These are phyloP conservation scores for Molothrus aeneus DNA, from an alignment of 2,797 vertebrate genomes.

Conservation along the genomic window DNA sequence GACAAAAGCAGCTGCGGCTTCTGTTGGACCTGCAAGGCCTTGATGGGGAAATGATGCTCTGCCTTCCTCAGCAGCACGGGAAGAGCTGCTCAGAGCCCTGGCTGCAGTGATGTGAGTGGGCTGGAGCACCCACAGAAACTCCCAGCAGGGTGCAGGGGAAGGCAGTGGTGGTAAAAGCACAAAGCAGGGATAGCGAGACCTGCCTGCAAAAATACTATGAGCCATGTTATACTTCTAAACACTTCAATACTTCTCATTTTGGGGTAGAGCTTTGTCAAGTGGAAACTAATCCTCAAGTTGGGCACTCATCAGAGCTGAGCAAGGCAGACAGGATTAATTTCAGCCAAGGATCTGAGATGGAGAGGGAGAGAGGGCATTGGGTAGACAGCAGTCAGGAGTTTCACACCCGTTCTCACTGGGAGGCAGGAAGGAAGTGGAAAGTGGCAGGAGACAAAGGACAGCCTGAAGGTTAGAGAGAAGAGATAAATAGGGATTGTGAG, in stretches of 20 bases:
- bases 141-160: background rate
- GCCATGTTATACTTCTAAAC: background rate
- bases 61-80: background rate
- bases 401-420: background rate
- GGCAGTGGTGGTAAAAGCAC: background rate
- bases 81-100: background rate
- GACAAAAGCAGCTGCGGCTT: background rate
- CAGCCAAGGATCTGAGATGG: background rate
- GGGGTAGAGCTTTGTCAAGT: background rate
- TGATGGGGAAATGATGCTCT: background rate
- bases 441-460: slow-evolving; percentile 23
- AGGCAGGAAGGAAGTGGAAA: slow-evolving; percentile 32
- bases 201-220: background rate
- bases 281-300: background rate
- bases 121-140: background rate
- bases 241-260: background rate
- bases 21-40: background rate
- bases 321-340: background rate
- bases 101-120: accelerated
- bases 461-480: slow-evolving; percentile 6
- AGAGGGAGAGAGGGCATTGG: background rate
- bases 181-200: background rate
- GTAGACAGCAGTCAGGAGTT: background rate
- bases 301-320: background rate
- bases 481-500: slow-evolving; percentile 34